Conservation (phyloP, 2,888 invertebrate genomes). For the Leptura quadrifasciata region DNA sequence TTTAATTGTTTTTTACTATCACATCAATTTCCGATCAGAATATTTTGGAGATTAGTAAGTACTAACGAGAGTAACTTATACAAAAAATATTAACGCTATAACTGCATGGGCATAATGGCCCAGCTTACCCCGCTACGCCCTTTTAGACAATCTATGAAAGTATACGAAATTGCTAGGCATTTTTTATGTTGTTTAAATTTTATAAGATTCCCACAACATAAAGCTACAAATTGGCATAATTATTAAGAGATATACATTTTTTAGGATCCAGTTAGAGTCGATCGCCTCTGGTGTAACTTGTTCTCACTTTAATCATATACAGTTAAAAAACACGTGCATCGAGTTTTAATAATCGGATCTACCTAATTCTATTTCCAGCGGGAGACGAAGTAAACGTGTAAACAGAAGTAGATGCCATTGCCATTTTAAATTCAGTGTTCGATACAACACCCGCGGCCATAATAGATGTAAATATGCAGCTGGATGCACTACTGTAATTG, state of each 20-base stretch:
- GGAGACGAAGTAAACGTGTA: constrained; percentile 32
- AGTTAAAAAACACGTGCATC: constrained; percentile 19
- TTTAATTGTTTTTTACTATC: too few relatives aligned
- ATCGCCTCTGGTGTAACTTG: not conserved
- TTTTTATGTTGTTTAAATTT: too few relatives aligned
- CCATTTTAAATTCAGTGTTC: constrained; percentile 43
- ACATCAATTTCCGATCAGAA: too few relatives aligned
- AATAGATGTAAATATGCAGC: constrained; percentile 50
- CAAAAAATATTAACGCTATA: too few relatives aligned
- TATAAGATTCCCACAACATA: too few relatives aligned
- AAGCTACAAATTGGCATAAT: too few relatives aligned
- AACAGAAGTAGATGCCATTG: constrained; percentile 38
- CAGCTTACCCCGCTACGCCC: too few relatives aligned
- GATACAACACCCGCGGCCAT: constrained; percentile 25
- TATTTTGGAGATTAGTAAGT: too few relatives aligned
- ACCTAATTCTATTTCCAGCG: constrained; percentile 13
- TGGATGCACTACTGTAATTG: constrained; percentile 49
- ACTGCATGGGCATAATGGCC: too few relatives aligned
- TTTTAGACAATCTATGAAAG: too few relatives aligned
- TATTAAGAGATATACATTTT: not conserved
- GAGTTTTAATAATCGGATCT: constrained; percentile 27
- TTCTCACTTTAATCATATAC: not conserved
- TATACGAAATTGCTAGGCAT: too few relatives aligned
- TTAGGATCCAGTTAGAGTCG: not conserved
- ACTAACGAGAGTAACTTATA: too few relatives aligned